These are phyloP conservation scores for Rana temporaria DNA, from an alignment of 2,113 vertebrate genomes.

Conservation along the genomic window DNA sequence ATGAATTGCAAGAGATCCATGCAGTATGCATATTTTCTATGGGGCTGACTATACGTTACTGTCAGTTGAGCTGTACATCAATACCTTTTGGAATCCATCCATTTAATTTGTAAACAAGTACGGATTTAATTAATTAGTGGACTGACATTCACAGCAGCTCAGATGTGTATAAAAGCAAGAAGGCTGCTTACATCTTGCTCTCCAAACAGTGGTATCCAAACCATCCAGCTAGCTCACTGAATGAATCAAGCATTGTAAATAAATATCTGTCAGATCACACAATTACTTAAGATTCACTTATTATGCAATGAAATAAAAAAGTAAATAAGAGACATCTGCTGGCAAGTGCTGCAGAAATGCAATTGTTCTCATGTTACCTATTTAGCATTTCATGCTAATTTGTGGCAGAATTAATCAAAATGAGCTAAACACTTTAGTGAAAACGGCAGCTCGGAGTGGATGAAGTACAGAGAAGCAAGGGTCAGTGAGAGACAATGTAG, in stretches of 20 bases:
- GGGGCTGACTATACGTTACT: constrained; percentile 4
- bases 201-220: constrained; percentile 73
- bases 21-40: constrained; percentile 5
- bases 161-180: constrained; percentile 8
- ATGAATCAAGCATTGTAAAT: constrained; percentile 84
- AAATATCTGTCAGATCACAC: constrained; percentile 83
- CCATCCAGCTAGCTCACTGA: constrained; percentile 74
- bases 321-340: constrained; percentile 85
- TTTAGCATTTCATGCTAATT: constrained; percentile 74
- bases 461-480: constrained; percentile 47
- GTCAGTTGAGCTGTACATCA: neutral
- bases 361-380: constrained; percentile 80
- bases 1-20: neutral
- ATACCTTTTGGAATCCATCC: constrained; percentile 15
- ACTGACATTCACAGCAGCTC: neutral
- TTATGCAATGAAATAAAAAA: constrained; percentile 83
- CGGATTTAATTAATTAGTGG: constrained; percentile 32
- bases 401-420: constrained; percentile 73
- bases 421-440: constrained; percentile 55
- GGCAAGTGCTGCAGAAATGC: constrained; percentile 78
- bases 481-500: constrained; percentile 49
- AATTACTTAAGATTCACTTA: constrained; percentile 80
- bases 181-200: neutral
- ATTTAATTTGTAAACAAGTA: constrained; percentile 25
- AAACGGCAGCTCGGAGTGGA: constrained; percentile 56